Conservation (phyloP, 2,113 vertebrate species). For the Dunckerocampus dactyliophorus region DNA sequence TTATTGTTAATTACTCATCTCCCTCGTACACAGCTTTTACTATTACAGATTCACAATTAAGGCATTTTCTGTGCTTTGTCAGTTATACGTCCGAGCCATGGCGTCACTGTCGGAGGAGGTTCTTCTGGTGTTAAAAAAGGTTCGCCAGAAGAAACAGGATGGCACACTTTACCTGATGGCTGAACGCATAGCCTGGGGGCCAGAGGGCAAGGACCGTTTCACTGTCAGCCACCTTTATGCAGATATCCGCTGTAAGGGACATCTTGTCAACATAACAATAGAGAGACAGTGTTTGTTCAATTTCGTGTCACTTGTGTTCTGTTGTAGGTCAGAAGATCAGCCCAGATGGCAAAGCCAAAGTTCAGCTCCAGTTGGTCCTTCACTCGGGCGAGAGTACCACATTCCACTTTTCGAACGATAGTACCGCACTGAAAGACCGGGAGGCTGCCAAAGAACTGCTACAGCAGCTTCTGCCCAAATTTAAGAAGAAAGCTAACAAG, state of each 20-base stretch:
- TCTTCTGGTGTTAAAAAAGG: constrained; percentile 91
- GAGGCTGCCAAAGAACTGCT: constrained; percentile 95
- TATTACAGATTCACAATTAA: not conserved
- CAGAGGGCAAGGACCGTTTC: constrained; percentile 97
- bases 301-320: constrained; percentile 3
- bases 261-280: not conserved
- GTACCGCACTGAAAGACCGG: constrained; percentile 89
- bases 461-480: constrained; percentile 94
- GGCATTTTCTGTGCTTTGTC: not conserved
- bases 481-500: constrained; percentile 98
- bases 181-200: constrained; percentile 93
- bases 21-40: not conserved
- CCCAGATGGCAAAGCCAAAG: constrained; percentile 97
- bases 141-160: constrained; percentile 97
- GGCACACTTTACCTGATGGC: constrained; percentile 97
- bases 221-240: constrained; percentile 93
- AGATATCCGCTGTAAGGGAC: constrained; percentile 94
- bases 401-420: constrained; percentile 96
- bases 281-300: not conserved
- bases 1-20: not conserved
- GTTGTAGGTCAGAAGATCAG: constrained; percentile 96
- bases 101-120: constrained; percentile 97
- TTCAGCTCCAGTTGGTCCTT: constrained; percentile 94
- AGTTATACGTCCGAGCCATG: constrained; percentile 71
- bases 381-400: constrained; percentile 94